A percentile compares a stretch with the other conserved stretches of the same genome.
Evolutionary conservation across 2,797 vertebrate genomes (phyloP).

Genomic region (Sparus aurata): DNA sequence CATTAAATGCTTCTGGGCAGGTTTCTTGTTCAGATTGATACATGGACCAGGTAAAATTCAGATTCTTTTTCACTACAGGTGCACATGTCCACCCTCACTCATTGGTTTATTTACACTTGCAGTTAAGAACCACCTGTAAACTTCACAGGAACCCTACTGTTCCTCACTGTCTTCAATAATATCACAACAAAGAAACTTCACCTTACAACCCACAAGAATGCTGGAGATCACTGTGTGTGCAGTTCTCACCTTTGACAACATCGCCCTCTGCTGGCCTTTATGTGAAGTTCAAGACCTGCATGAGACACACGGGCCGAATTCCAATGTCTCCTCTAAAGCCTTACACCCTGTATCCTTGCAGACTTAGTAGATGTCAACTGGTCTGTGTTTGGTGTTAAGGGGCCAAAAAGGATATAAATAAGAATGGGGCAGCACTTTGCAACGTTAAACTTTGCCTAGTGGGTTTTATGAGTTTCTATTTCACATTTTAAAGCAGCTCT

Average conservation of each 20-base stretch:
- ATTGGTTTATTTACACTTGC: not conserved
- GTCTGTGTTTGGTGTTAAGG: too few species aligned
- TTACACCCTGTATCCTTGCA: too few species aligned
- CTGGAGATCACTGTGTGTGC: not conserved
- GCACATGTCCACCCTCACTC: not conserved
- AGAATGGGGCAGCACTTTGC: too few species aligned
- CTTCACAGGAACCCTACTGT: not conserved
- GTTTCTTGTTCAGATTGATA: not conserved
- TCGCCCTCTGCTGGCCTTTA: conserved; percentile 71
- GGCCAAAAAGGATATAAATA: too few species aligned
- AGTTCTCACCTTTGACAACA: conserved; percentile 64
- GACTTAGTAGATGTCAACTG: too few species aligned
- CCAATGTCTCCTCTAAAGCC: too few species aligned
- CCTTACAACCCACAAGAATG: not conserved
- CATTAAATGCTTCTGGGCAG: not conserved
- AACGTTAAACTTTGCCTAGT: too few species aligned
- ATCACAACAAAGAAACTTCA: not conserved
- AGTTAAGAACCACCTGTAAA: not conserved
- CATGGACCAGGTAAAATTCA: not conserved
- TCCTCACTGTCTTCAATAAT: not conserved
- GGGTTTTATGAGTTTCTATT: too few species aligned
- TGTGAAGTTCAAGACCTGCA: not conserved
- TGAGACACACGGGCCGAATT: not conserved
- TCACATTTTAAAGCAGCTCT: too few species aligned
- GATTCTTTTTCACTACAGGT: not conserved